Base-by-base conservation (phyloP, 2,888 invertebrate genomes). In the Noctuana brunneofusca region DNA sequence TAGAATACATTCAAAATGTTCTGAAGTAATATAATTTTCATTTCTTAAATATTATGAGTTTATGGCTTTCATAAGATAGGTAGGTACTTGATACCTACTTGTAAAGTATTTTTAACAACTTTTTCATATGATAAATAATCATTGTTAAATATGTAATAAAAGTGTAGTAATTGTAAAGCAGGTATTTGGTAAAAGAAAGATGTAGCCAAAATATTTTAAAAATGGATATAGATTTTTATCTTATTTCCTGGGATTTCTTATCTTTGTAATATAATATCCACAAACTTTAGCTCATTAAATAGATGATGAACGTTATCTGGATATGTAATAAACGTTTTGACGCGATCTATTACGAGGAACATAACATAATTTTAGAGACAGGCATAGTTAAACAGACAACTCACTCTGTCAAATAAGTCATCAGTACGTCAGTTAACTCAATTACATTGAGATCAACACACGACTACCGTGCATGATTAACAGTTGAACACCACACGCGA, bases 331-430 rank as follows among this genome's bases (percentile, higher is more conserved):
- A 73, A 73, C 69, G 68, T 73, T 73, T 70, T 70, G 72, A 73
- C 72, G 63, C 66, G 65, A 66, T 64, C 69, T 66, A 68, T 72
- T 70, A 71, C 68, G 67, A 66, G 69, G 67, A 66, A 70, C 67
- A 65, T 68, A 68, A 72, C 70, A 69, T 67, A 69, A 68, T 66
- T 71, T 63, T 63, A 55, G 50, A 24, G 71, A 68, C 73, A 70
- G 70, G 68, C 68, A 70, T 75, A 71, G 82, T 82, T 80, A 84
- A 87, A 86, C 83, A 81, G 76, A 87, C 85, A 80, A 79, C 83
- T 85, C 85, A 82, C 75, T 84, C 85, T 84, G 87, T 88, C 90
- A 90, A 89, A 91, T 90, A 89, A 90, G 89, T 90, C 90, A 89
- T 89, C 89, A 89, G 81, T 78, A 80, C 82, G 89, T 89, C 89